Base-by-base conservation (phyloP, 1,140 invertebrate genomes). In the Cotesia typhae region DNA sequence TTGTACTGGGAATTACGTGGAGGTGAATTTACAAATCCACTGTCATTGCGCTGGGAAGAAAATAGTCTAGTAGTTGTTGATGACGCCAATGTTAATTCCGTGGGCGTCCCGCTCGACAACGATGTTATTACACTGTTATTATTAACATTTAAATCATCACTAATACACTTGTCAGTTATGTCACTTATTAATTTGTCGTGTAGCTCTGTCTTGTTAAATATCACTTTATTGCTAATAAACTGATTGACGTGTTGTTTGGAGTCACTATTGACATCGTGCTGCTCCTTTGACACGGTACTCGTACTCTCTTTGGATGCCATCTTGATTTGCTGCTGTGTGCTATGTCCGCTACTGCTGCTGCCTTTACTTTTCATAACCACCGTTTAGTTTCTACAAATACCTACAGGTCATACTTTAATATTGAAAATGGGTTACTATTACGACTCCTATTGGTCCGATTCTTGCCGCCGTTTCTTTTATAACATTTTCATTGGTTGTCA, bases 271-370 rank as follows among this genome's bases (percentile, higher is more conserved):
- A 84, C 85, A 86, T 86, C 80, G 81, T 80, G 80, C 71, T 77
- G 74, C 75, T 81, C 83, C 71, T 83, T 84, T 85, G 85, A 87
- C 85, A 85, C 84, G 78, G 81, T 80, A 81, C 79, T 81, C 78
- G 76, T 77, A 80, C 79, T 83, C 79, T 82, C 80, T 77, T 88
- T 86, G 76, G 86, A 85, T 82, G 88, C 88, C 88, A 89, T 89
- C 85, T 89, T 89, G 83, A 72, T 83, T 84, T 78, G 76, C 71
- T 74, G 20, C 64, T 28, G 47, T 20, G 37, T 20, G 9, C 12
- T 20, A 38, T 52, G 51, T 28, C 12, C 14, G 14, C 37, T 59
- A 63, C 60, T 28, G 28, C 28, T 28, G 28, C 28, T 28, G 28
- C 28, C 28, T 28, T 28, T 28, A 28, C 65, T 53, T 20, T 17